Evolutionary conservation across 2,888 invertebrate genomes (phyloP).

Genomic region (Shargacucullia verbasci): DNA sequence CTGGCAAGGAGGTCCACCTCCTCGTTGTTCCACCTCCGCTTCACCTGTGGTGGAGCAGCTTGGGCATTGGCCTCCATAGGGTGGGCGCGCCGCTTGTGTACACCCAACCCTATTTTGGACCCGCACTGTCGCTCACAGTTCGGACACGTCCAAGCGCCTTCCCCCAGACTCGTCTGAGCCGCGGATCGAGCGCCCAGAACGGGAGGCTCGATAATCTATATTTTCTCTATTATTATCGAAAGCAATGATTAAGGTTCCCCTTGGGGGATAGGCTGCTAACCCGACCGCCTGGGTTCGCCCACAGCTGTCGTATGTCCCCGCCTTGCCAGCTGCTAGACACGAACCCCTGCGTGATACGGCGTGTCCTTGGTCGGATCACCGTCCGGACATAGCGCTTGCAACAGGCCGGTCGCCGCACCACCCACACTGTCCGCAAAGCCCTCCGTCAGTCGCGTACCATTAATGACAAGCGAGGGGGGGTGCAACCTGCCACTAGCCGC

Average conservation of each 20-base stretch:
- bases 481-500: no score
- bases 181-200: not conserved
- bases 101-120: constrained; percentile 11
- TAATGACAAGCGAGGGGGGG: no score
- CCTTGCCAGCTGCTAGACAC: not conserved
- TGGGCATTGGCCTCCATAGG: not conserved
- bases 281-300: not conserved
- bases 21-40: constrained; percentile 7
- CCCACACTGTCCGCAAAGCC: no score
- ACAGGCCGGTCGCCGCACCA: no score
- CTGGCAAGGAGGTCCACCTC: constrained; percentile 2
- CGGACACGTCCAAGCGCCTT: constrained; percentile 1
- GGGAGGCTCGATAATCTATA: constrained; percentile 6
- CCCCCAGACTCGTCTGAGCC: constrained; percentile 7
- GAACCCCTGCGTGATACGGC: no score
- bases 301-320: constrained; percentile 1
- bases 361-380: no score
- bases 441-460: no score
- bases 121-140: not conserved
- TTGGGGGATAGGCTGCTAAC: constrained; percentile 3
- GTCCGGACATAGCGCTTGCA: no score
- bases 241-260: rapidly evolving
- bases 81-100: constrained; percentile 15
- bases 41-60: constrained; percentile 23
- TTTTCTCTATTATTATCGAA: rapidly evolving